These are phyloP conservation scores for Argopecten irradians DNA, from an alignment of 1,140 invertebrate genomes.

Conservation along the genomic window DNA sequence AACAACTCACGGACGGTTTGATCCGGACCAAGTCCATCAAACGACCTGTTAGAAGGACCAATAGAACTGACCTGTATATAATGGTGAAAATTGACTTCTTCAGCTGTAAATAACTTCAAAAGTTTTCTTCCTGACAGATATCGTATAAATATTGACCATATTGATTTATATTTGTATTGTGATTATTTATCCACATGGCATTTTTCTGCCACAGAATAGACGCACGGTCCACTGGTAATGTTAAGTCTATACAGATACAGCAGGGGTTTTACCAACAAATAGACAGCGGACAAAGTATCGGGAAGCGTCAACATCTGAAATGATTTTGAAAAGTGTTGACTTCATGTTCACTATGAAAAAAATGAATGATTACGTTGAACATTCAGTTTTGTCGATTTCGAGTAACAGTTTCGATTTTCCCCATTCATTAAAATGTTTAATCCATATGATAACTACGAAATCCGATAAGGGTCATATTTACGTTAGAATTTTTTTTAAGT, in stretches of 20 bases:
- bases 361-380: no score
- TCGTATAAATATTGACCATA: conserved; percentile 1
- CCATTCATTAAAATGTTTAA: no score
- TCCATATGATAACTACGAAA: no score
- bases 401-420: no score
- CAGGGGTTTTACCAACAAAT: no score
- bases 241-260: not conserved
- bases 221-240: not conserved
- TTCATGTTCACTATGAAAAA: no score
- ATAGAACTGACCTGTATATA: not conserved
- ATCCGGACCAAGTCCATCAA: not conserved
- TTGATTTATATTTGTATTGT: not conserved
- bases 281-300: no score
- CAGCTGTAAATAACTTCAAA: not conserved
- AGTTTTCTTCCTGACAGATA: not conserved
- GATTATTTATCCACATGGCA: not conserved
- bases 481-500: no score
- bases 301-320: no score
- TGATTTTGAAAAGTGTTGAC: no score
- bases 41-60: not conserved
- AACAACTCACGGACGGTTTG: not conserved
- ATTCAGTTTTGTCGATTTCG: no score
- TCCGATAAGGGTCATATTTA: no score
- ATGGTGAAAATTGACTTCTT: not conserved
- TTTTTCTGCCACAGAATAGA: not conserved